These are phyloP conservation scores for Chaetops frenatus DNA, from an alignment of 2,113 vertebrate species.

Conservation along the genomic window DNA sequence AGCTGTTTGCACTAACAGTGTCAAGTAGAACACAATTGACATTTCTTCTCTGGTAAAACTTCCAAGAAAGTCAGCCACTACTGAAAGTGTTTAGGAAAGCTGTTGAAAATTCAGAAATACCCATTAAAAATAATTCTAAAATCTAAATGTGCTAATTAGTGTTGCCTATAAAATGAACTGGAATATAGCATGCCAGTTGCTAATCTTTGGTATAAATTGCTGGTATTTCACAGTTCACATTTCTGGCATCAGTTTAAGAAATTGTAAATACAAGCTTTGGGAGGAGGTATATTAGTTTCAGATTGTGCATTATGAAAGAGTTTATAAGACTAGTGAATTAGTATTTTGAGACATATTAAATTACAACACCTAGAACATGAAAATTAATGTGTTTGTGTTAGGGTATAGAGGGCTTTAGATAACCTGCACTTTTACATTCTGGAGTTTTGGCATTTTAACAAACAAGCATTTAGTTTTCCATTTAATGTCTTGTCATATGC, in stretches of 20 bases:
- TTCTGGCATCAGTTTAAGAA: neutral
- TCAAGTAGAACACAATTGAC: neutral
- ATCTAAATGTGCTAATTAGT: neutral
- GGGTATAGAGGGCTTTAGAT: neutral
- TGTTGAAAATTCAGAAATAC: neutral
- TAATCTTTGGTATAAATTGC: neutral
- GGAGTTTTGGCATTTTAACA: slow-evolving; percentile 12
- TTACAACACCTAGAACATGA: neutral
- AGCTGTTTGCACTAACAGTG: neutral
- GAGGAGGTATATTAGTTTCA: neutral
- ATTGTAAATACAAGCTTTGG: slow-evolving; percentile 17
- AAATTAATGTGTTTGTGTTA: neutral
- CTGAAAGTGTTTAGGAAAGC: neutral
- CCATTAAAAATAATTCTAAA: neutral
- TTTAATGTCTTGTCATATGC: neutral
- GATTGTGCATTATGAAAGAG: neutral
- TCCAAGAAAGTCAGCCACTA: neutral
- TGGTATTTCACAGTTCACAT: neutral
- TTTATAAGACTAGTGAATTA: neutral
- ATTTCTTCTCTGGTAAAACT: neutral
- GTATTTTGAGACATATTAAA: neutral
- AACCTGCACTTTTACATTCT: neutral
- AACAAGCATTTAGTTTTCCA: neutral
- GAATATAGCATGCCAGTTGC: neutral
- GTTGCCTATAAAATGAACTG: neutral